phyloP scores from a whole-genome alignment of 2,888 invertebrate genomes.

The Helobdella robusta region DNA sequence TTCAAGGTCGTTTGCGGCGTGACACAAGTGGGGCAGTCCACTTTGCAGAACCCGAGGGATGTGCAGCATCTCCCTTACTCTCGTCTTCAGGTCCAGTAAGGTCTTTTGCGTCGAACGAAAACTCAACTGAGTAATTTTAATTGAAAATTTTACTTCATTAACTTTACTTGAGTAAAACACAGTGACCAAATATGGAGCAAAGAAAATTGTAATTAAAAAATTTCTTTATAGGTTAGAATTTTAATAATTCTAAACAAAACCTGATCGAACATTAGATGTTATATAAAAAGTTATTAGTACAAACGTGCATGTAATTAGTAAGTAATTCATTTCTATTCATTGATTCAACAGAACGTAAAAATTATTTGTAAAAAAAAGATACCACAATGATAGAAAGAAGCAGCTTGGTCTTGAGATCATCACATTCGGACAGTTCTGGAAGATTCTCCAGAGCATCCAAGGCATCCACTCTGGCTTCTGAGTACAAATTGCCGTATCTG shows the following conservation, averaged over 20 bases:
- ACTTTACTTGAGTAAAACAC: too few relatives aligned
- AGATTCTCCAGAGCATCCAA: conserved; percentile 74
- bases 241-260: too few relatives aligned
- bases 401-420: conserved; percentile 84
- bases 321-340: too few relatives aligned
- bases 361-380: too few relatives aligned
- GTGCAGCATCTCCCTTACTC: conserved; percentile 27
- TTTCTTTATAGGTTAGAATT: too few relatives aligned
- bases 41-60: conserved; percentile 24
- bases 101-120: conserved; percentile 34
- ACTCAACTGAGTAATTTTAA: conserved; percentile 28
- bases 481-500: conserved; percentile 76
- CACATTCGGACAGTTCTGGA: conserved; percentile 69
- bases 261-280: too few relatives aligned
- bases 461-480: conserved; percentile 71
- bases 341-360: too few relatives aligned
- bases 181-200: too few relatives aligned
- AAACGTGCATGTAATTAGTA: too few relatives aligned
- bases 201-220: too few relatives aligned
- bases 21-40: conserved; percentile 58
- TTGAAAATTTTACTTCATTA: too few relatives aligned
- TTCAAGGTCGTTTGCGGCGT: conserved; percentile 48
- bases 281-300: too few relatives aligned
- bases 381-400: conserved; percentile 91
- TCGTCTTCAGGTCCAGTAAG: conserved; percentile 54